Evolutionary conservation across 2,113 vertebrate species (phyloP), one percentile per base, ranked within the genome.

Genomic region (Cebus imitator): DNA sequence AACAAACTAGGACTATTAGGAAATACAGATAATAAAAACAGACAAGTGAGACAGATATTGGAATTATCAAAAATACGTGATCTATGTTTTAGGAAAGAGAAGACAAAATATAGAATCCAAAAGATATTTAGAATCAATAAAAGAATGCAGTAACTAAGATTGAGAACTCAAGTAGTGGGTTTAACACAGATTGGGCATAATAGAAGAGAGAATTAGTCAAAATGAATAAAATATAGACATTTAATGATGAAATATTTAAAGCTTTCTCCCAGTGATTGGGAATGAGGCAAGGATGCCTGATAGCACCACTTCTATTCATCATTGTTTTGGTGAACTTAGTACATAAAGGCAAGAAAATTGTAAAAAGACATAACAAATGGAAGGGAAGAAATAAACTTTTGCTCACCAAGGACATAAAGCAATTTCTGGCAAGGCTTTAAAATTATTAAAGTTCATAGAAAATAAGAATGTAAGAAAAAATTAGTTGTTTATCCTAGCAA

Each of bases 371-470:
- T 55, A 78, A 95, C 16, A 35, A 86, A 55, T 79, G 20, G 8
- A 45, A 79, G 85, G 13, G 27, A 52, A 86, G 18, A 87, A 66
- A 79, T 58, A 75, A 83, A 14, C 27, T 66, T 58, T 58, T 66
- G 52, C 57, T 93, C 48, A 91, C 48, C 48, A 32, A 45, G 75
- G 80, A 55, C 43, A 66, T 85, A 45, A 32, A 58, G 64, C 21
- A 17, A 83, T 50, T 66, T 79, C 35, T 95, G 30, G 30, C 25
- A 84, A 94, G 48, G 13, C 9, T 55, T 84, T 84, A 75, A 86
- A 78, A 58, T 68, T 85, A 89, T 70, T 94, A 87, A 87, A 79
- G 16, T 70, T 92, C 37, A 13, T 68, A 52, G 58, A 90, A 97
- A 80, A 68, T 6, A 95, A 73, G 25, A 95, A 64, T 11, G 30